Evolutionary conservation across 2,888 invertebrate species (phyloP), one percentile per base, ranked within the genome.

Genomic region (Drosophila heteroneura): DNA sequence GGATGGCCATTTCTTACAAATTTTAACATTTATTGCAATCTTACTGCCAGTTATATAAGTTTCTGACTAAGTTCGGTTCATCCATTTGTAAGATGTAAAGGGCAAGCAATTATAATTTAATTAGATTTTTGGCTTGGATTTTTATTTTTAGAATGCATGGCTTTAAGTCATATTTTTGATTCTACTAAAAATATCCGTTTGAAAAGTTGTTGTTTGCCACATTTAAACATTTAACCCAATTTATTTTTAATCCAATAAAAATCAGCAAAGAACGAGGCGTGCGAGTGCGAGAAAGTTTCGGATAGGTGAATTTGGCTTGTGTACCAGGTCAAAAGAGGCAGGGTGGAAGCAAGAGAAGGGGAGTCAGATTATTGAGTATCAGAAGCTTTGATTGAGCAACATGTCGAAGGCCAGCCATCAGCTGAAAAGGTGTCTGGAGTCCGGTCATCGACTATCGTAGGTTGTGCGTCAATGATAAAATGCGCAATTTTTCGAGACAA

Each of bases 171-270:
- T 12, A 28, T 37, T 28, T 51, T 19, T 19, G 52, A 10, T n/a
- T 52, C 30, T n/a, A 30, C 16, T 57, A n/a, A 28, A 58, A 44
- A 44, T 44, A 32, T 44, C 10, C 22, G 9, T 22, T 22, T 22
- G 32, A 16, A 14, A n/a, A 28, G 26, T 16, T 9, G 33, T 22
- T 33, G 16, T 5, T 19, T 28, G n/a, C 10, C 54, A 16, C 33
- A 35, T 62, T 44, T 52, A 62, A 77, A 69, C 68, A 65, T 63
- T 76, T 10, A 41, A 53, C 54, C 69, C 59, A 76, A 76, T 77
- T 73, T 73, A 56, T 64, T 72, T 79, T 64, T 70, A 79, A 76
- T 79, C 79, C 79, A 79, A 79, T 79, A 79, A 76, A 79, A 69
- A 72, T 71, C 66, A 57, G 58, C 41, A 69, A 66, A 65, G 61